A percentile compares a stretch with the other conserved stretches of the same genome.
These are phyloP conservation scores for Tillus elongatus DNA, from an alignment of 2,888 invertebrate species.

Conservation along the genomic window DNA sequence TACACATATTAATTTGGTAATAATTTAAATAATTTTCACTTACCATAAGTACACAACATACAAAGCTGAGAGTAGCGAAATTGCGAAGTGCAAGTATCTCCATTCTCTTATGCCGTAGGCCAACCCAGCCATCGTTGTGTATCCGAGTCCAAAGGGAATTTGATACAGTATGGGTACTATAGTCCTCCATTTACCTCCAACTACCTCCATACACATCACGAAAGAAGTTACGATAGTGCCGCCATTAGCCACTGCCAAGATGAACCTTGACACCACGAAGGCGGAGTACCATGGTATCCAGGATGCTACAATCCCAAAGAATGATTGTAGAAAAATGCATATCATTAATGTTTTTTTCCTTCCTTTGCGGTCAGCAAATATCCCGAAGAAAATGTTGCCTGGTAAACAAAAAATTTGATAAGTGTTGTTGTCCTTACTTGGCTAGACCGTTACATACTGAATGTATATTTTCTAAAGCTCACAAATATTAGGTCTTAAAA, in stretches of 20 bases:
- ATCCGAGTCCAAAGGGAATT: constrained; percentile 54
- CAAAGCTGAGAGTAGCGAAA: constrained; percentile 46
- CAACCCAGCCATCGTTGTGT: constrained; percentile 47
- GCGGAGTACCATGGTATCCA: constrained; percentile 46
- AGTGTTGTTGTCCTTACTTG: too few species aligned
- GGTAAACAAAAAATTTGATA: constrained; percentile 14
- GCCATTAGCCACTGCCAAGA: constrained; percentile 52
- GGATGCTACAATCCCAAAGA: constrained; percentile 47
- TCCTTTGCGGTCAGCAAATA: constrained; percentile 53
- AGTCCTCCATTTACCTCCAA: constrained; percentile 53
- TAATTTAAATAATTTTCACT: too few species aligned
- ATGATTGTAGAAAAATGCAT: constrained; percentile 48
- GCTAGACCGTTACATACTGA: too few species aligned
- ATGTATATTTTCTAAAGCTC: too few species aligned
- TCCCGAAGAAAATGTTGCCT: constrained; percentile 51
- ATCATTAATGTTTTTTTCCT: constrained; percentile 50
- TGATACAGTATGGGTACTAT: constrained; percentile 54
- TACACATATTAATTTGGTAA: too few species aligned
- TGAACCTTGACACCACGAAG: constrained; percentile 48
- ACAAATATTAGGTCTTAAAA: too few species aligned
- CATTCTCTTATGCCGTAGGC: constrained; percentile 54
- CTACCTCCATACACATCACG: constrained; percentile 56
- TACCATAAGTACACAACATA: constrained; percentile 47
- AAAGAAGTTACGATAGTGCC: constrained; percentile 58
- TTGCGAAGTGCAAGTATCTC: constrained; percentile 49